phyloP scores from a whole-genome alignment of 2,888 invertebrate genomes.

The Phymatocera aterrima region DNA sequence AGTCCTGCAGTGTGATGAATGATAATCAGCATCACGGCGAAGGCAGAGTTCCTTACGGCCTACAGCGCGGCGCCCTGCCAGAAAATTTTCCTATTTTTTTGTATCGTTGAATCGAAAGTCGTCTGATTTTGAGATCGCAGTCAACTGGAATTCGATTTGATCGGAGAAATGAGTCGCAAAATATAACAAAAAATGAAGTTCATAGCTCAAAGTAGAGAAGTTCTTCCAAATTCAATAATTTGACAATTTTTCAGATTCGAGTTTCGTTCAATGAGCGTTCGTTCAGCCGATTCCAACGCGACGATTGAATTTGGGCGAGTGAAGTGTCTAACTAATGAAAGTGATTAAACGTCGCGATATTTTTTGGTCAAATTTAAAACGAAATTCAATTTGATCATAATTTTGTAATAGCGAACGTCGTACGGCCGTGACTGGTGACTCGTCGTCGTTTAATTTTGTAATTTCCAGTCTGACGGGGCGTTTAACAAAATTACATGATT shows the following conservation, averaged over 20 bases:
- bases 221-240: too few species aligned
- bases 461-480: constrained; percentile 57
- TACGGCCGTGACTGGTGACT: background rate
- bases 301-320: too few species aligned
- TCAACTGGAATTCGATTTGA: too few species aligned
- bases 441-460: constrained; percentile 55
- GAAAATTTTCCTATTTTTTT: background rate
- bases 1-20: constrained; percentile 28
- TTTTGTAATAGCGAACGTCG: background rate
- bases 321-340: too few species aligned
- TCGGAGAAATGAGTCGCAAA: too few species aligned
- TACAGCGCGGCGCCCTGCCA: background rate
- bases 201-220: too few species aligned
- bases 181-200: too few species aligned
- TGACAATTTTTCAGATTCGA: too few species aligned
- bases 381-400: background rate
- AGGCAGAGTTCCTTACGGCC: background rate
- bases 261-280: too few species aligned
- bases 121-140: too few species aligned
- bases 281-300: too few species aligned
- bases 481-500: constrained; percentile 62
- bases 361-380: background rate
- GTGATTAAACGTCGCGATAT: background rate
- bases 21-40: background rate
- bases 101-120: too few species aligned